These are phyloP conservation scores for Diuraphis noxia DNA, from an alignment of 1,140 invertebrate genomes.

Conservation along the genomic window DNA sequence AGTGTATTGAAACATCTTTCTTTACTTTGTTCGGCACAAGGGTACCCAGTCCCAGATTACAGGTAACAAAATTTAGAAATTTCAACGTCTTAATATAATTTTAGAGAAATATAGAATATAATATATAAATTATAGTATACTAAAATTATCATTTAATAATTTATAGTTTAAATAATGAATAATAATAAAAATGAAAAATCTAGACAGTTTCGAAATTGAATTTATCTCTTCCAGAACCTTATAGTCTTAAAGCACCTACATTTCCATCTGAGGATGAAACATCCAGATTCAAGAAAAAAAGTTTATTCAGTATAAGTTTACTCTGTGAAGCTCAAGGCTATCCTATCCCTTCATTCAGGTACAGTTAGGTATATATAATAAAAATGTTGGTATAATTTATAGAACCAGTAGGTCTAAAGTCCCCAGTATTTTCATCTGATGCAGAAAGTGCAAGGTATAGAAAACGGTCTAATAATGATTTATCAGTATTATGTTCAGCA, in stretches of 20 bases:
- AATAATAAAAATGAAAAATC: not conserved
- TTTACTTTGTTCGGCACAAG: slow-evolving; percentile 69
- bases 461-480: slow-evolving; percentile 56
- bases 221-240: slow-evolving; percentile 65
- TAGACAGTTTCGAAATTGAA: not conserved
- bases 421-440: slow-evolving; percentile 61
- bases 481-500: slow-evolving; percentile 65
- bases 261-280: slow-evolving; percentile 66
- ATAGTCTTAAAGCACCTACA: slow-evolving; percentile 70
- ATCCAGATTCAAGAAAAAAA: slow-evolving; percentile 57
- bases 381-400: slow-evolving; percentile 38
- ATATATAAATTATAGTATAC: not conserved
- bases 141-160: not conserved
- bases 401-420: slow-evolving; percentile 74
- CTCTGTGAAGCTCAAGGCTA: slow-evolving; percentile 73
- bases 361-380: slow-evolving; percentile 47
- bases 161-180: not conserved
- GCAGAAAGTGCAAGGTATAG: slow-evolving; percentile 66
- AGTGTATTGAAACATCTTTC: slow-evolving; percentile 58
- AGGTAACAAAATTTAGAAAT: slow-evolving; percentile 63
- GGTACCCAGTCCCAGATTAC: slow-evolving; percentile 70
- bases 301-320: slow-evolving; percentile 56
- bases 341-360: slow-evolving; percentile 75
- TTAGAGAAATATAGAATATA: too few species aligned
- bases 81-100: not conserved